phyloP scores from a whole-genome alignment of 2,797 vertebrate genomes.

The Notolepis coatsorum region DNA sequence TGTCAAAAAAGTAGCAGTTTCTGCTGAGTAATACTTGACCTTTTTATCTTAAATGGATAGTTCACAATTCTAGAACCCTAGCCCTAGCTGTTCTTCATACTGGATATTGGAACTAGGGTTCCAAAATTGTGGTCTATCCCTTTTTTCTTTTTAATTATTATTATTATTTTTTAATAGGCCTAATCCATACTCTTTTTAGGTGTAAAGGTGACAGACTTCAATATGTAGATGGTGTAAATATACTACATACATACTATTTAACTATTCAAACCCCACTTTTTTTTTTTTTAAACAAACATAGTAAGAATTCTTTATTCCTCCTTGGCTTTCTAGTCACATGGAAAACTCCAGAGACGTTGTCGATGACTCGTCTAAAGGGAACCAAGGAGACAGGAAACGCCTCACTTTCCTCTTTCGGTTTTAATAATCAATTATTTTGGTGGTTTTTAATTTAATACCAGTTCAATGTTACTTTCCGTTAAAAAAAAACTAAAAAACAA shows the following conservation, averaged over 20 bases:
- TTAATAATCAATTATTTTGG: slow-evolving; percentile 16
- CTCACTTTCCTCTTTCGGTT: not conserved
- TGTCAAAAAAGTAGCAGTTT: no score
- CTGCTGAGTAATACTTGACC: no score
- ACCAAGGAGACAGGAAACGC: no score
- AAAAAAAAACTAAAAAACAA: slow-evolving; percentile 17
- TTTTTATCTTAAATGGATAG: no score
- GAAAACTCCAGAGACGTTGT: not conserved
- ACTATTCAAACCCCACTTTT: not conserved
- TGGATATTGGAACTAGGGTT: no score
- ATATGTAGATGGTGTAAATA: not conserved
- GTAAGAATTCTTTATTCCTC: no score
- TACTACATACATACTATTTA: not conserved
- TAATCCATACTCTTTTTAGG: not conserved
- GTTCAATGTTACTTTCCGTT: slow-evolving; percentile 32
- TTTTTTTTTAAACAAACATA: not conserved
- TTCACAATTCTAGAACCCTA: no score
- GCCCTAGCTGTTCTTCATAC: no score
- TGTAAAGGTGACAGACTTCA: not conserved
- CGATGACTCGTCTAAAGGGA: no score
- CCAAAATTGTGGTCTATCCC: no score
- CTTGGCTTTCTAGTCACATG: no score
- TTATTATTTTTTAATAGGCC: not conserved
- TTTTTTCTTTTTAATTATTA: no score
- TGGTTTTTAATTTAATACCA: slow-evolving; percentile 26